Conservation (phyloP, 1,140 invertebrate species). For the Pseudomyrmex dendroicus region DNA sequence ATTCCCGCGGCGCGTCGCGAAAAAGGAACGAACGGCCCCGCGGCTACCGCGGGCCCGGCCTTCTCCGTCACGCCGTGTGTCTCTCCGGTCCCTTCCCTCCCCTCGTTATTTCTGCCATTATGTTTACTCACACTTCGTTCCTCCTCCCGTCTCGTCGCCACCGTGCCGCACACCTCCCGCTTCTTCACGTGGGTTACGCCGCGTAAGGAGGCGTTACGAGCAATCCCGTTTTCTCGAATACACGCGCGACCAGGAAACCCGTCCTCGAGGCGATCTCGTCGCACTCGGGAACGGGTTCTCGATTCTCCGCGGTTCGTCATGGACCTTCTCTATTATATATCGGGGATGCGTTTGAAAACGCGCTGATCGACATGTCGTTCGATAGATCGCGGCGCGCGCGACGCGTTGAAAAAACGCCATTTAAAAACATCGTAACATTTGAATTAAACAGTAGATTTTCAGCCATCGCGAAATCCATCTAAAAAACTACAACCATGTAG, state of each 20-base stretch:
- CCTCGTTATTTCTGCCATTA: slow-evolving; percentile 70
- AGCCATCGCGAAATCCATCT: no score
- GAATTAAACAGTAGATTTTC: no score
- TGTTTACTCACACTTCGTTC: slow-evolving; percentile 69
- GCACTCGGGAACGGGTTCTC: slow-evolving; percentile 76
- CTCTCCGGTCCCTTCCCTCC: background rate
- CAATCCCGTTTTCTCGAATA: slow-evolving; percentile 74
- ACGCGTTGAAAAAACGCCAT: background rate
- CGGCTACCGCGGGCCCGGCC: background rate
- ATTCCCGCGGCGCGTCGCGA: slow-evolving; percentile 47
- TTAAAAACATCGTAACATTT: background rate
- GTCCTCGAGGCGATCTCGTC: slow-evolving; percentile 62
- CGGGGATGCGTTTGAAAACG: background rate
- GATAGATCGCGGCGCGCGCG: background rate
- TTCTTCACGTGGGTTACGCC: slow-evolving; percentile 60
- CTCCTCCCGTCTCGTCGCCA: slow-evolving; percentile 18
- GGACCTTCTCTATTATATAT: slow-evolving; percentile 61
- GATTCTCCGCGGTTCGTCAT: slow-evolving; percentile 79
- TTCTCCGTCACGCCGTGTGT: background rate
- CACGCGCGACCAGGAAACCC: slow-evolving; percentile 73
- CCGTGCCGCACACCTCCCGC: slow-evolving; percentile 11
- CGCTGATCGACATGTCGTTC: background rate
- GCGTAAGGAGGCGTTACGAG: slow-evolving; percentile 71
- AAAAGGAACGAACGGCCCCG: slow-evolving; percentile 35
- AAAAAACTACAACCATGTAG: no score